These are phyloP conservation scores for Rattus rattus DNA, from an alignment of 2,113 vertebrate species.

Conservation along the genomic window DNA sequence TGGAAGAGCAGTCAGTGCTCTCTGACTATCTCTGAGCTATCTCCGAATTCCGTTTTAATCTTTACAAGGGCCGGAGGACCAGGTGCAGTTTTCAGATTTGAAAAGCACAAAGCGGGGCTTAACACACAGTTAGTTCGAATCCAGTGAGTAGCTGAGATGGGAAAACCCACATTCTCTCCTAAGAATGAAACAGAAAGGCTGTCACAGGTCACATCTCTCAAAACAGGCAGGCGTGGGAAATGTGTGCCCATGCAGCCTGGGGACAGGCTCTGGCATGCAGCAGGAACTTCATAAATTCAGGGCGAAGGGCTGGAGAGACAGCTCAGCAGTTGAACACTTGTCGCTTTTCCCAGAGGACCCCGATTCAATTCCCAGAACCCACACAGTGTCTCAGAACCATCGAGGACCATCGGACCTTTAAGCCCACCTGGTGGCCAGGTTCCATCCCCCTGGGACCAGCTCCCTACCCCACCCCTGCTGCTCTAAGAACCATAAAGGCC, in stretches of 20 bases:
- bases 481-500: neutral
- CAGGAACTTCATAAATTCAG: neutral
- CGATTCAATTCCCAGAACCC: neutral
- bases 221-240: neutral
- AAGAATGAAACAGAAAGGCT: neutral
- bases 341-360: neutral
- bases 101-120: neutral
- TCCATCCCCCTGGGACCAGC: neutral
- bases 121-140: neutral
- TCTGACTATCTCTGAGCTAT: neutral
- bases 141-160: neutral
- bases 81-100: neutral
- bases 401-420: neutral
- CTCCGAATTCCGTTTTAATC: neutral
- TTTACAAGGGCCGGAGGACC: neutral
- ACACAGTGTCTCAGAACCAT: neutral
- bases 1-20: neutral
- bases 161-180: neutral
- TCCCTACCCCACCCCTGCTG: accelerated
- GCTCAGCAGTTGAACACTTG: neutral
- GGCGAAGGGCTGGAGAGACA: neutral
- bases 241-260: neutral
- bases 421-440: neutral
- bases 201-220: neutral
- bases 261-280: neutral